Base-by-base conservation (phyloP, 2,888 invertebrate species). In the Epirrita christyi region DNA sequence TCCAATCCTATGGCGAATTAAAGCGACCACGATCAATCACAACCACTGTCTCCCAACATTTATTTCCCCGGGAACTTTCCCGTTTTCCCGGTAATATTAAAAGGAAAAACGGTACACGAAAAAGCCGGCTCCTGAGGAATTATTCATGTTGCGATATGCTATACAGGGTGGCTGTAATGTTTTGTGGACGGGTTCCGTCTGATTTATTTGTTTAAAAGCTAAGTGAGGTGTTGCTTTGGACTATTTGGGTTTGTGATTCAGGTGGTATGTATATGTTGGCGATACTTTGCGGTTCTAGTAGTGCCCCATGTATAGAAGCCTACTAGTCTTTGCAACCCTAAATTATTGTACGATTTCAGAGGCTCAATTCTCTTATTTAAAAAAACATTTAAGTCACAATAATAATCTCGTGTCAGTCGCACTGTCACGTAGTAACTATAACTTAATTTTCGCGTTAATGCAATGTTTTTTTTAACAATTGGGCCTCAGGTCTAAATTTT, bases 21-120 rank as follows among this genome's bases (percentile, higher is more conserved):
- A 81, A 86, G 80, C 76, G 79, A 69, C 63, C 55, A 50, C 80
- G 74, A 89, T 88, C 87, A 84, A 88, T 89, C 88, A 88, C 77
- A 80, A 70, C 78, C 78, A 76, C 73, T 85, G 87, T 87, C 86
- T 86, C 83, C 72, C 77, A 73, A 81, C 84, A 88, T 89, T 87
- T 86, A 88, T 88, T 21, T 21, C 85, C 82, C 78, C 62, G 63
- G 67, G 63, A 44, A 48, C 53, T 50, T 54, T 50, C 34, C 50
- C 50, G 28, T 47, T 49, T 48, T 59, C 51, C 53, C 55, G 72
- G 83, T 83, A 82, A 85, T 86, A 86, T 87, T 86, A 88, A 87
- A 86, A 83, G 81, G 80, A 82, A 82, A 81, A 63, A 75, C 72
- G 72, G 75, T 70, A 71, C 66, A 77, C 67, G 71, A 72, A 64